Evolutionary conservation across 2,888 invertebrate genomes (phyloP).

Genomic region (Plagodis pulveraria): DNA sequence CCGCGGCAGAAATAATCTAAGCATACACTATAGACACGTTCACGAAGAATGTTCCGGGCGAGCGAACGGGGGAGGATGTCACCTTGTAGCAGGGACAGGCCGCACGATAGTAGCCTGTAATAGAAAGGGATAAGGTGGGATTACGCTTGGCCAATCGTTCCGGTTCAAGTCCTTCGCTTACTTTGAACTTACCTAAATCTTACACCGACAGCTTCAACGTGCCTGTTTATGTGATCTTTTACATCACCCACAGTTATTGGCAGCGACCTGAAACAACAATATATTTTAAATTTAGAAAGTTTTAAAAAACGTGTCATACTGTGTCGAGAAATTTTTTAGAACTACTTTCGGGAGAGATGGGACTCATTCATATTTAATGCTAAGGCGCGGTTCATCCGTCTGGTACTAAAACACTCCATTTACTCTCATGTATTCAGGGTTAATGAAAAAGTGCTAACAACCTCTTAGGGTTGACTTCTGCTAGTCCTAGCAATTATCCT

Average conservation of each 20-base stretch:
- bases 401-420: no score
- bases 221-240: slow-evolving; percentile 90
- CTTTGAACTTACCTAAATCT: slow-evolving; percentile 89
- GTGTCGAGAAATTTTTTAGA: no score
- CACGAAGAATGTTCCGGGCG: slow-evolving; percentile 96
- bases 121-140: slow-evolving; percentile 1
- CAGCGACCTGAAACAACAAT: slow-evolving; percentile 84
- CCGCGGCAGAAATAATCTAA: slow-evolving; percentile 98
- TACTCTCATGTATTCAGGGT: no score
- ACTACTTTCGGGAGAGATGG: no score
- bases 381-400: no score
- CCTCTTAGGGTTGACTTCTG: no score
- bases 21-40: slow-evolving; percentile 97
- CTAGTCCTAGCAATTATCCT: no score
- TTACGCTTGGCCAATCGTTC: neutral
- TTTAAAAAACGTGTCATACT: neutral
- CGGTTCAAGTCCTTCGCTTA: neutral
- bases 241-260: slow-evolving; percentile 93
- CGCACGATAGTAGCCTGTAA: slow-evolving; percentile 93
- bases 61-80: slow-evolving; percentile 94
- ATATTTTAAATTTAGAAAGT: neutral
- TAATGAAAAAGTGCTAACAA: no score
- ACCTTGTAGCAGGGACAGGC: slow-evolving; percentile 96
- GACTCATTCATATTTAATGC: no score
- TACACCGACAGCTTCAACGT: slow-evolving; percentile 96